Conservation (phyloP, 2,113 vertebrate species). For the Megaceryle torquata region DNA sequence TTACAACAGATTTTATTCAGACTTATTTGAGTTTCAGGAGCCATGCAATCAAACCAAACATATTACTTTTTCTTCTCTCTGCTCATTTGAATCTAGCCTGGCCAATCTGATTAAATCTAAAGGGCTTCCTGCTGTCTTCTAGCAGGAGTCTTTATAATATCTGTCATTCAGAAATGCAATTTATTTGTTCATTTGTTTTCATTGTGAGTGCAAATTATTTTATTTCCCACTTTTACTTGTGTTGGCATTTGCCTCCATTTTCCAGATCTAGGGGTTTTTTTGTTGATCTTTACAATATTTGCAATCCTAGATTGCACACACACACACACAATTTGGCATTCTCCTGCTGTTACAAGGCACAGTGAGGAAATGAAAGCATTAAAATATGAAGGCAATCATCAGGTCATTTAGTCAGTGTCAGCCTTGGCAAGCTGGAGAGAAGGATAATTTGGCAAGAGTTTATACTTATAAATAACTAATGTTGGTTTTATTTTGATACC, state of each 20-base stretch:
- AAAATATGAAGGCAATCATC: slow-evolving; percentile 24
- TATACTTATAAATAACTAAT: background rate
- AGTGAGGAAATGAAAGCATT: slow-evolving; percentile 28
- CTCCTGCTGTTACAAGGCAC: background rate
- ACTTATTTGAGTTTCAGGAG: background rate
- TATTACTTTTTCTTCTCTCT: background rate
- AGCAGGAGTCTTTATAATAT: background rate
- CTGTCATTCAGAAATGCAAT: background rate
- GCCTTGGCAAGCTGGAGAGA: slow-evolving; percentile 4
- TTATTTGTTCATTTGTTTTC: background rate
- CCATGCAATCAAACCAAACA: background rate
- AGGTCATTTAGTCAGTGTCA: slow-evolving; percentile 35
- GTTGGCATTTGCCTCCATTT: background rate
- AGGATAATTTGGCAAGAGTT: slow-evolving; percentile 16
- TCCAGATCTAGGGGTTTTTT: background rate
- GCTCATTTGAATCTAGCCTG: background rate
- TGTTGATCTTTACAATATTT: slow-evolving; percentile 10
- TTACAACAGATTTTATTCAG: background rate
- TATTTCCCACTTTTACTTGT: background rate
- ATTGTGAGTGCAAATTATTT: background rate
- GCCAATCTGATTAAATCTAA: background rate
- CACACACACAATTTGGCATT: background rate
- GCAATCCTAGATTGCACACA: background rate
- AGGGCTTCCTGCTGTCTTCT: slow-evolving; percentile 11
- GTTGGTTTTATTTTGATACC: background rate